Base-by-base conservation (phyloP, 23 tunicate genomes). In the Halocynthia aurantium region DNA sequence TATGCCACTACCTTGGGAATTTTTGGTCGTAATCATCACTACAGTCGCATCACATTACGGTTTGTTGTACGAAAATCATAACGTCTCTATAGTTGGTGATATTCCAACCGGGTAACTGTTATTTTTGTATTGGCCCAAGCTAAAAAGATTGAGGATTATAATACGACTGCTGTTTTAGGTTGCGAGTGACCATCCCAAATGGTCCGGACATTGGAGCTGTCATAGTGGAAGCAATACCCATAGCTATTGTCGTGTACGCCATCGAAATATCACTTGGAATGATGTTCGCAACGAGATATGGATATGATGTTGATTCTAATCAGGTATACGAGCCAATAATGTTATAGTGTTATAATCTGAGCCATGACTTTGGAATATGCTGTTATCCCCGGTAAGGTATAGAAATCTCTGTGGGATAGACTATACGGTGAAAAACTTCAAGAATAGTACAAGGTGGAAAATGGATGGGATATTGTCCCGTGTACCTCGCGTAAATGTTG, bases 1-100 rank as follows among this genome's bases (percentile, higher is more conserved):
- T 6, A 82, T 89, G 65, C 85, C 95, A 31, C 22, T 89, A 18
- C 95, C 95, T 8, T 89, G 95, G 95, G 95, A 89, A 75, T 79
- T 89, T 7, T 77, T 74, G 6, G 82, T 89, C 21, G 88, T 89
- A 6, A 89, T 89, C 11, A 52, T 68, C 57, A 67, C 85, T 15
- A 80, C 87, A 8, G 31, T 89, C 7, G 85, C 95, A 6, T 89
- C 95, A 31, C 58, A 84, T 15, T 84, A 76, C 53, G 95, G 82
- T 10, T 72, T 50, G 6, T 53, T 89, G 7, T 17, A 84, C 31
- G 61, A 17, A 12, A 81, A 80, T 62, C 77, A 83, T 73, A 89
- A 67, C 12, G 85, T 89, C 64, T n/a, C 50, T 12, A 67, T 89
- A 22, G 85, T 89, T 7, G 95, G 95, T 66, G 78, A 80, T 22